These are phyloP conservation scores for Muscidifurax raptorellus DNA, from an alignment of 1,140 invertebrate species.

Conservation along the genomic window DNA sequence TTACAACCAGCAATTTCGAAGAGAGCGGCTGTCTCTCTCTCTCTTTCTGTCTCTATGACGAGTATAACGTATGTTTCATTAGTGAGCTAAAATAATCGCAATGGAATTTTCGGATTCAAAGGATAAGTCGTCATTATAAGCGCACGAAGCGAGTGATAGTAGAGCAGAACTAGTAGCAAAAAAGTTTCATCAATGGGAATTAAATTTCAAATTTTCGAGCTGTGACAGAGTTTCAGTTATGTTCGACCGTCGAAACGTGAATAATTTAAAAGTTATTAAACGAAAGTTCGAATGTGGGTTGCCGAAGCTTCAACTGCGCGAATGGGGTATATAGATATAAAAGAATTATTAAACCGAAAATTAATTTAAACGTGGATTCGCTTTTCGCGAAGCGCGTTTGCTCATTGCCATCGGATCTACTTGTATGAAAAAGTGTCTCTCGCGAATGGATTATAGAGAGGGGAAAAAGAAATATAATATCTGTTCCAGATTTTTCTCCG, in stretches of 20 bases:
- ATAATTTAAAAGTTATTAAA: constrained; percentile 3
- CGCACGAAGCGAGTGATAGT: neutral
- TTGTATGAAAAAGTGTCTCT: neutral
- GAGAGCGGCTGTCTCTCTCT: too few relatives aligned
- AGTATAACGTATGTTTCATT: too few relatives aligned
- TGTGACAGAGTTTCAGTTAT: neutral
- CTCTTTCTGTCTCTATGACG: too few relatives aligned
- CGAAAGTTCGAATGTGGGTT: neutral
- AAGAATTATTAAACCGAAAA: neutral
- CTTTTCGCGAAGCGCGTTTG: neutral
- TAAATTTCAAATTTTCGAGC: neutral
- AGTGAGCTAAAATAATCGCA: neutral
- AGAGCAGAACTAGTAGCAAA: neutral
- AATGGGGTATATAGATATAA: neutral
- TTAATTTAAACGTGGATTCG: neutral
- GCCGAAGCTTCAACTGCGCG: neutral
- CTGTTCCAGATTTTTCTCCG: too few relatives aligned
- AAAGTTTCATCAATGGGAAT: neutral
- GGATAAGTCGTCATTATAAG: neutral
- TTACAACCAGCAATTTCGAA: too few relatives aligned
- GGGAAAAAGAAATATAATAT: too few relatives aligned
- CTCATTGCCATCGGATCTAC: neutral
- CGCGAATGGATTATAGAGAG: too few relatives aligned
- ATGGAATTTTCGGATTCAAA: neutral
- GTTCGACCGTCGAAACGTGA: neutral